Percentiles rank a stretch among this genome's conserved stretches.
Evolutionary conservation across 2,797 vertebrate species (phyloP).

Genomic region (Oceanodroma leucorhoa): DNA sequence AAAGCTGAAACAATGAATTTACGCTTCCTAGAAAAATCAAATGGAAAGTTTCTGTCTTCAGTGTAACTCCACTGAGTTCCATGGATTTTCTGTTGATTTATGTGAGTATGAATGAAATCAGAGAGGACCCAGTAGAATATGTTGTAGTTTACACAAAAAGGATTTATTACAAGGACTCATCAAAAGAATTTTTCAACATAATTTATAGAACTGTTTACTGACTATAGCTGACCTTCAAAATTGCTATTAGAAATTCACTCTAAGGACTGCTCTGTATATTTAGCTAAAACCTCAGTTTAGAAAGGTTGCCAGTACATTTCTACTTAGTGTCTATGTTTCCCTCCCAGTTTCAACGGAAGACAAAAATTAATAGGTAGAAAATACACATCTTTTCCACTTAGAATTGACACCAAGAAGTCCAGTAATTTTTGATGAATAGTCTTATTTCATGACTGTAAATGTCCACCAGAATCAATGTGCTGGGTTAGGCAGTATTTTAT

Average conservation of each 20-base stretch:
- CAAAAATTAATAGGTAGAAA: background rate
- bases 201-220: conserved; percentile 56
- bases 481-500: background rate
- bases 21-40: background rate
- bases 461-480: background rate
- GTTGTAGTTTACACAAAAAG: conserved; percentile 37
- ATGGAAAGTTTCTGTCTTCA: background rate
- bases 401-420: background rate
- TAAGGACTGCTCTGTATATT: conserved; percentile 28
- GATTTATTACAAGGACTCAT: conserved; percentile 29
- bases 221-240: conserved; percentile 53
- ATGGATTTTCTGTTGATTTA: conserved; percentile 42
- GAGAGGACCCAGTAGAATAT: conserved; percentile 20
- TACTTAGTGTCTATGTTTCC: background rate
- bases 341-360: background rate
- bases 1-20: background rate
- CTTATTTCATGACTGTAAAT: background rate
- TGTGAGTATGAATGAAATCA: conserved; percentile 3
- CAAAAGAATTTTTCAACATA: conserved; percentile 12
- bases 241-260: conserved; percentile 46
- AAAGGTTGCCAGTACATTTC: background rate
- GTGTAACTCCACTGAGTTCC: background rate
- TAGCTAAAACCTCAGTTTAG: conserved; percentile 15
- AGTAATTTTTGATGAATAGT: background rate
- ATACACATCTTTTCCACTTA: background rate